Conservation (phyloP, 2,888 invertebrate species). For the Mesorhabditis spiculigera region DNA sequence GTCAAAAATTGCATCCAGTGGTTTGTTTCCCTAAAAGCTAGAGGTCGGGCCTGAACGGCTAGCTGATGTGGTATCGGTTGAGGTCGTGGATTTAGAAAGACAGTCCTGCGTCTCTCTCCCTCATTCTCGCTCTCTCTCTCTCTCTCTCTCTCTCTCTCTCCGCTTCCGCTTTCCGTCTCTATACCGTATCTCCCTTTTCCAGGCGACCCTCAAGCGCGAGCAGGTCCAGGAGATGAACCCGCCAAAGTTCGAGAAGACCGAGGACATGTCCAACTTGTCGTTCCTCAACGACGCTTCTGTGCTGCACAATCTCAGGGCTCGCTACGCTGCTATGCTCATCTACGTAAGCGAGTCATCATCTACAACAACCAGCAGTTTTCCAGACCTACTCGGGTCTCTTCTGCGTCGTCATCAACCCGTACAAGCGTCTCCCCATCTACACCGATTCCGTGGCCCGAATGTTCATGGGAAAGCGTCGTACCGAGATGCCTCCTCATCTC, state of each 20-base stretch:
- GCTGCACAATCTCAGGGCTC: conserved; percentile 93
- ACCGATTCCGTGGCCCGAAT: conserved; percentile 62
- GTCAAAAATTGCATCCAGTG: no score
- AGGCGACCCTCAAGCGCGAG: conserved; percentile 81
- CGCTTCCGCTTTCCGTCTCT: background rate
- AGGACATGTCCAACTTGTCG: conserved; percentile 74
- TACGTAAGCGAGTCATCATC: conserved; percentile 34
- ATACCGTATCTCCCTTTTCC: conserved; percentile 8
- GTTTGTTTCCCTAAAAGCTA: no score
- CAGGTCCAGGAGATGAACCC: conserved; percentile 91
- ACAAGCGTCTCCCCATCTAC: conserved; percentile 43
- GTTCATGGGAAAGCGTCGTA: conserved; percentile 98
- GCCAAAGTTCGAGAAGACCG: conserved; percentile 93
- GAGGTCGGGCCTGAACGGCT: no score
- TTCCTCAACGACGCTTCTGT: conserved; percentile 98
- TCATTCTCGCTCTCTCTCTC: no score
- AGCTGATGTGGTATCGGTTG: no score
- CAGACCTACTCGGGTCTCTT: conserved; percentile 39
- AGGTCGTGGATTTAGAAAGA: no score
- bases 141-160: no score
- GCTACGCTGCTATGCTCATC: conserved; percentile 90
- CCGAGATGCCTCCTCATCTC: conserved; percentile 98
- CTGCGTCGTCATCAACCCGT: conserved; percentile 41
- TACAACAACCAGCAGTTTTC: background rate
- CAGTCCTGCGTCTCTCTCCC: no score